Conservation (phyloP, 2,888 invertebrate genomes). For the Heliconius ismenius region DNA sequence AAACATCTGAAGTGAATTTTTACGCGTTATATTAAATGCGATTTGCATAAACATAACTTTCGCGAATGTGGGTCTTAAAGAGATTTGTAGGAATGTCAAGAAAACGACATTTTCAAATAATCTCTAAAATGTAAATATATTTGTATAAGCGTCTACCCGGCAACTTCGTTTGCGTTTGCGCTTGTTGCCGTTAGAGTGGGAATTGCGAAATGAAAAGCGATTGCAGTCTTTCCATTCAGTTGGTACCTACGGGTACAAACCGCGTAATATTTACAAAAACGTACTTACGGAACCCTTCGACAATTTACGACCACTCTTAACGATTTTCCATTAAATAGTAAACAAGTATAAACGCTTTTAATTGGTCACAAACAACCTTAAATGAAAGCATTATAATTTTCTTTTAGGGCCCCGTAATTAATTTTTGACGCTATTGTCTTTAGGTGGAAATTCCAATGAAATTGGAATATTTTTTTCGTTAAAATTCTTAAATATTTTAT, state of each 20-base stretch:
- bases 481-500: no score
- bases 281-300: background rate
- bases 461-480: background rate
- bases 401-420: slow-evolving; percentile 40
- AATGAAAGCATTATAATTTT: slow-evolving; percentile 42
- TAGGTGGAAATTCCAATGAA: background rate
- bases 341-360: slow-evolving; percentile 35
- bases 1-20: background rate
- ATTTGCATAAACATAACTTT: background rate
- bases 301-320: background rate
- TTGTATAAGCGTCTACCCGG: no score
- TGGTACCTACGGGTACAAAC: no score
- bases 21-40: background rate
- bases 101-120: background rate
- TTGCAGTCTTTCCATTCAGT: no score
- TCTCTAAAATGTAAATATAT: background rate
- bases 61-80: background rate
- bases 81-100: background rate
- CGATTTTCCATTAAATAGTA: slow-evolving; percentile 30
- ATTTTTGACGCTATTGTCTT: slow-evolving; percentile 36
- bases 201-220: background rate
- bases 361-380: slow-evolving; percentile 38
- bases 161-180: no score
- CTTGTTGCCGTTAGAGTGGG: background rate
- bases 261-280: background rate